Percentiles rank a stretch among this genome's conserved stretches.
Evolutionary conservation across 2,113 vertebrate genomes (phyloP).

Genomic region (Macaca nemestrina): DNA sequence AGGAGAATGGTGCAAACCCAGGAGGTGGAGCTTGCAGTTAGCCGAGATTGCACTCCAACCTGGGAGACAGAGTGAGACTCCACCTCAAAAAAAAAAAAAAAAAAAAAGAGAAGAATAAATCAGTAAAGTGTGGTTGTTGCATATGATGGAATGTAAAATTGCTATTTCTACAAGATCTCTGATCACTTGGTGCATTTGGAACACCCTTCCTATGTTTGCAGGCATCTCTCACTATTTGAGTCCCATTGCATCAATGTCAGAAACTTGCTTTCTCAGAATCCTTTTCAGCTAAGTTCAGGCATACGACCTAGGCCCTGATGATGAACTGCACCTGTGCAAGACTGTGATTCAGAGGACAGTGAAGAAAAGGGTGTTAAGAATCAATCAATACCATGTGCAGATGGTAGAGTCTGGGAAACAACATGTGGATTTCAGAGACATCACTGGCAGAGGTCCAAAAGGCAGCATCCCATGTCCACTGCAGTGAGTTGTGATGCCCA

Average conservation of each 20-base stretch:
- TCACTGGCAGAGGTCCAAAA: background rate
- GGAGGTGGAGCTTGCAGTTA: no score
- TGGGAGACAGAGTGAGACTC: no score
- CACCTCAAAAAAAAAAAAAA: no score
- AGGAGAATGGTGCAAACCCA: no score
- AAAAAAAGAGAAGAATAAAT: background rate
- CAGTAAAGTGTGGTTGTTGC: background rate
- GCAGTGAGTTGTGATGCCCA: background rate
- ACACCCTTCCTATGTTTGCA: background rate
- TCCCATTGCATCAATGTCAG: background rate
- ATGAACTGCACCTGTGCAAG: background rate
- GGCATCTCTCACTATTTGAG: background rate
- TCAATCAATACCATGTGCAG: background rate
- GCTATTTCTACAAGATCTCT: background rate
- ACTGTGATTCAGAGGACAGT: background rate
- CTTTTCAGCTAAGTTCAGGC: background rate
- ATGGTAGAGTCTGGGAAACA: background rate
- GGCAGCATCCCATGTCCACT: background rate
- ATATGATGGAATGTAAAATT: background rate
- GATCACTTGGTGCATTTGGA: background rate
- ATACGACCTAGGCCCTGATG: background rate
- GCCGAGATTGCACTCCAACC: no score
- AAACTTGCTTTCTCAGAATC: background rate
- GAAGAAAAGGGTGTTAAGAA: background rate
- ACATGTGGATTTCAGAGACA: background rate